phyloP scores from a whole-genome alignment of 92 coral and sea anemone genomes.

The Zoanthus sociatus region DNA sequence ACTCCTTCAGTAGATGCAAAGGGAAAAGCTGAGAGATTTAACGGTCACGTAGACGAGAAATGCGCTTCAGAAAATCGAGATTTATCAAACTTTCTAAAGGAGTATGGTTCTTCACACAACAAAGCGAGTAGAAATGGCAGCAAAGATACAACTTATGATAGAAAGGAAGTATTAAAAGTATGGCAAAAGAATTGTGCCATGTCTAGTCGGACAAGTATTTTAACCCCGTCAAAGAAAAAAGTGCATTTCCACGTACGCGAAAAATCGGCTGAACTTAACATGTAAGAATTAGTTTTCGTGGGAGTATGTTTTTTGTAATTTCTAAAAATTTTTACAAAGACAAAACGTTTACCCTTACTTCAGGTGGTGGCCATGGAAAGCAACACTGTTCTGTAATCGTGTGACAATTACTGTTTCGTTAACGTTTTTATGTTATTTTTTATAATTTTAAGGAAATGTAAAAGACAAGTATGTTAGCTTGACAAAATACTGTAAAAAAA shows the following conservation, averaged over 20 bases:
- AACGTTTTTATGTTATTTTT: too few species aligned
- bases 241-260: conserved; percentile 13
- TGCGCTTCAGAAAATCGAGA: not conserved
- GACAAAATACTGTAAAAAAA: too few species aligned
- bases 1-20: not conserved
- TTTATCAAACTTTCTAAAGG: not conserved
- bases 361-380: too few species aligned
- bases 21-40: not conserved
- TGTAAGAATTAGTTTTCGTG: not conserved
- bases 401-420: too few species aligned
- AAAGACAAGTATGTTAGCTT: too few species aligned
- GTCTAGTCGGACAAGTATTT: not conserved
- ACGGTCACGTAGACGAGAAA: not conserved
- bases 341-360: too few species aligned
- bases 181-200: not conserved
- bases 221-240: not conserved
- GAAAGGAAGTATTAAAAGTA: not conserved
- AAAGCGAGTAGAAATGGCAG: not conserved
- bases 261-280: not conserved
- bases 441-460: too few species aligned
- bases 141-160: not conserved
- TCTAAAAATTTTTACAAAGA: too few species aligned
- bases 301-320: too few species aligned
- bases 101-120: not conserved
- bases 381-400: too few species aligned